A percentile compares a stretch with the other conserved stretches of the same genome.
These are phyloP conservation scores for Notodromas monacha DNA, from an alignment of 2,888 invertebrate species.

Conservation along the genomic window DNA sequence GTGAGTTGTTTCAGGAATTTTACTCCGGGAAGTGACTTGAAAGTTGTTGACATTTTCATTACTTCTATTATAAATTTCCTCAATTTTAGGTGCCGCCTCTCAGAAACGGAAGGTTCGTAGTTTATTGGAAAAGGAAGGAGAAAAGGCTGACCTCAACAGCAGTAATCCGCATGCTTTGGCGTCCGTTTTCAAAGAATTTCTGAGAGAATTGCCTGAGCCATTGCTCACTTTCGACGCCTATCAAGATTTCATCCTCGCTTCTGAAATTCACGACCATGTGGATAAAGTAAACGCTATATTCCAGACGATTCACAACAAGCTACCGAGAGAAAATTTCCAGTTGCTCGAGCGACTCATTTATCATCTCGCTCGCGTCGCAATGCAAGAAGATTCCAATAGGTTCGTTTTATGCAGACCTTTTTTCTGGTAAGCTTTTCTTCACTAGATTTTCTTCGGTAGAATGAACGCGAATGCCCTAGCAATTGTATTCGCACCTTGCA, in stretches of 20 bases:
- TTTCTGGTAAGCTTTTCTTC: no score
- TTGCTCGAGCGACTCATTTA: slow-evolving; percentile 68
- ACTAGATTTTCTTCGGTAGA: no score
- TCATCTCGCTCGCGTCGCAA: slow-evolving; percentile 57
- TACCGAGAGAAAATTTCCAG: slow-evolving; percentile 60
- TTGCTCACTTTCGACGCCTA: slow-evolving; percentile 68
- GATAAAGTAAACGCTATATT: slow-evolving; percentile 54
- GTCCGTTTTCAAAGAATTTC: slow-evolving; percentile 51
- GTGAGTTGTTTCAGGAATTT: no score
- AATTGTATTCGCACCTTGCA: slow-evolving; percentile 78
- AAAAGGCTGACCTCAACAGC: no score
- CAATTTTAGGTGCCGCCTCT: no score
- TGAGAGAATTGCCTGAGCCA: slow-evolving; percentile 73
- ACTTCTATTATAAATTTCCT: no score
- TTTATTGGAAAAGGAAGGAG: no score
- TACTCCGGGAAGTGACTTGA: no score
- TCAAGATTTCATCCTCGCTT: slow-evolving; percentile 66
- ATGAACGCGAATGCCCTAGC: slow-evolving; percentile 72
- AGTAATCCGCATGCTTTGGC: slow-evolving; percentile 71
- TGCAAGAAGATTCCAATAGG: slow-evolving; percentile 51
- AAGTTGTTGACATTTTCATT: no score
- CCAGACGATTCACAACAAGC: slow-evolving; percentile 49
- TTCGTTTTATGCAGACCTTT: no score
- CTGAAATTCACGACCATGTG: slow-evolving; percentile 42
- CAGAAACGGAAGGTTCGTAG: no score